Conservation (phyloP, 1,140 invertebrate species). For the Diuraphis noxia region DNA sequence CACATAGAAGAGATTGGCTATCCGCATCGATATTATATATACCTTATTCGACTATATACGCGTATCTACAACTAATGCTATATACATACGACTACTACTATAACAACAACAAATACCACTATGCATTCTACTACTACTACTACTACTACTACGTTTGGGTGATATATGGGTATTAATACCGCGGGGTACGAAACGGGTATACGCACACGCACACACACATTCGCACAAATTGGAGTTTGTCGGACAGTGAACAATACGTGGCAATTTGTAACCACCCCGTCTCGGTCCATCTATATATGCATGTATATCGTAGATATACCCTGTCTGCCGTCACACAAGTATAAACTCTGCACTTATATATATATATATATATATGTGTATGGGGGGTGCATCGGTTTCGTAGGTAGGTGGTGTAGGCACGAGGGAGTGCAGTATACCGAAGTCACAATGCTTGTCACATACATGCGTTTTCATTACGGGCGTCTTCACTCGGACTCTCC, state of each 20-base stretch:
- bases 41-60: conserved; percentile 7
- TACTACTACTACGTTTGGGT: not conserved
- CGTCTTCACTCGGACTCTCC: conserved; percentile 34
- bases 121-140: not conserved
- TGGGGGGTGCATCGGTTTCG: not conserved
- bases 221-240: conserved; percentile 38
- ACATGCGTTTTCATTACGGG: conserved; percentile 35
- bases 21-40: conserved; percentile 36
- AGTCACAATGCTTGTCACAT: conserved; percentile 49
- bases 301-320: not conserved
- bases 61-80: not conserved
- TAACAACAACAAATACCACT: not conserved
- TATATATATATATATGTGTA: too few species aligned
- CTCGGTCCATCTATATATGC: not conserved
- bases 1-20: conserved; percentile 23
- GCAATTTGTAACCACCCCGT: conserved; percentile 47
- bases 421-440: not conserved
- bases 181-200: not conserved
- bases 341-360: too few species aligned
- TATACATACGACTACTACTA: not conserved
- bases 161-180: conserved; percentile 49
- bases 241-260: conserved; percentile 51
- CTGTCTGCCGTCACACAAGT: not conserved
- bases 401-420: not conserved
- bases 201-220: not conserved